phyloP scores from a whole-genome alignment of 2,888 invertebrate genomes.

The Drosophila nigritarsus region DNA sequence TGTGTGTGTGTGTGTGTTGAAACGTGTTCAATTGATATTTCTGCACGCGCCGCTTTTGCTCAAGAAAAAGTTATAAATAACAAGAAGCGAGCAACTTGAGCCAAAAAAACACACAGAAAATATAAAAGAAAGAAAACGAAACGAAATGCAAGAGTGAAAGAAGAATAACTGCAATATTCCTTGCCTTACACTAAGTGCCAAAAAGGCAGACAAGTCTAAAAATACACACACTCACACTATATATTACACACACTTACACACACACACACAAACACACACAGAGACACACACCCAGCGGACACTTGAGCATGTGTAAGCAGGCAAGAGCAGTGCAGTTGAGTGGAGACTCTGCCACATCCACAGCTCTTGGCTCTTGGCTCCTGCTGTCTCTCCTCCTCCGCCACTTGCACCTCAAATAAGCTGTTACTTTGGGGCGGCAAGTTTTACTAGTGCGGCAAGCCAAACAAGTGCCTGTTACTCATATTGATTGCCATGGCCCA shows the following conservation, averaged over 20 bases:
- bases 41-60: slow-evolving; percentile 70
- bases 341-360: slow-evolving; percentile 18
- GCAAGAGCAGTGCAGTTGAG: slow-evolving; percentile 27
- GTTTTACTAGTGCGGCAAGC: slow-evolving; percentile 61
- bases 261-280: neutral
- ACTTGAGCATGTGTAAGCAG: slow-evolving; percentile 60
- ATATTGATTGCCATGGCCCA: slow-evolving; percentile 68
- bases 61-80: slow-evolving; percentile 80
- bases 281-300: slow-evolving; percentile 19
- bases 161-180: slow-evolving; percentile 74
- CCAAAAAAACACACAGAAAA: slow-evolving; percentile 31
- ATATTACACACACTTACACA: slow-evolving; percentile 10
- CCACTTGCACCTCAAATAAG: slow-evolving; percentile 44
- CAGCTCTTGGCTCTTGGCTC: slow-evolving; percentile 23
- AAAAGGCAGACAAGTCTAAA: slow-evolving; percentile 74
- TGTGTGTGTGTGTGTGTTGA: slow-evolving; percentile 51
- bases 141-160: slow-evolving; percentile 4
- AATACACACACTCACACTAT: slow-evolving; percentile 43
- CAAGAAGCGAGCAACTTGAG: slow-evolving; percentile 59
- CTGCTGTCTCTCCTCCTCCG: neutral
- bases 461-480: slow-evolving; percentile 69
- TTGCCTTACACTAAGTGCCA: slow-evolving; percentile 52
- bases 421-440: slow-evolving; percentile 69
- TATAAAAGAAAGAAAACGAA: slow-evolving; percentile 24
- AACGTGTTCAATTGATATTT: slow-evolving; percentile 82